Base-by-base conservation (phyloP, 2,888 invertebrate genomes). In the Tillus elongatus region DNA sequence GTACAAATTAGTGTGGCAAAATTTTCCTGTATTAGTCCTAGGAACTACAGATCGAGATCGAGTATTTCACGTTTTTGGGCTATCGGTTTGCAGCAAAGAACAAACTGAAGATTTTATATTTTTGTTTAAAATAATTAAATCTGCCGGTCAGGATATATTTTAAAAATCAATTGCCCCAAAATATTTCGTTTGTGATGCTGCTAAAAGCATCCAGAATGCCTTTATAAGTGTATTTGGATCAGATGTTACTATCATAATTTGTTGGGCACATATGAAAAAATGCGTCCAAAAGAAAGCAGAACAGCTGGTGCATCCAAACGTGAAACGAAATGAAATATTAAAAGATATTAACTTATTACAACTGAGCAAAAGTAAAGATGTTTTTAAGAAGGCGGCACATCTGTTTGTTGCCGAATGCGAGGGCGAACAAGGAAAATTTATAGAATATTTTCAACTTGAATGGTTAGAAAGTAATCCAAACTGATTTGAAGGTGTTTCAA, bases 121-220 rank as follows among this genome's bases (percentile, higher is more conserved):
- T 37, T 19, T 36, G 12, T 39, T 39, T 36, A 37, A 39, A 37
- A 15, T 36, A 24, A 16, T 39, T 14, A 37, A 29, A 37, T 15
- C 11, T 32, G 32, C 6, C 4, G 32, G 4, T 8, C 6, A 32
- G 14, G 15, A 32, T 8, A 9, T 32, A 8, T 32, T 8, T 32
- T 10, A 13, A 8, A 13, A 10, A 14, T 32, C 13, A 12, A 32
- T 10, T 9, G 14, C 4, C 4, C 32, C 15, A 19, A 33, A 24
- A 39, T 43, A 41, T 35, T 32, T 49, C 33, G 34, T 50, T 14
- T 46, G 47, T 36, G 44, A 46, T 36, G 50, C 47, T 33, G 44
- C 50, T 11, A 33, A 49, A 37, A 38, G 40, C 32, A 50, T 50
- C 19, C 32, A 43, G 33, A 42, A 36, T 42, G 42, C 12, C 24